Evolutionary conservation across 2,113 vertebrate species (phyloP).

Genomic region (Labeo catla): DNA sequence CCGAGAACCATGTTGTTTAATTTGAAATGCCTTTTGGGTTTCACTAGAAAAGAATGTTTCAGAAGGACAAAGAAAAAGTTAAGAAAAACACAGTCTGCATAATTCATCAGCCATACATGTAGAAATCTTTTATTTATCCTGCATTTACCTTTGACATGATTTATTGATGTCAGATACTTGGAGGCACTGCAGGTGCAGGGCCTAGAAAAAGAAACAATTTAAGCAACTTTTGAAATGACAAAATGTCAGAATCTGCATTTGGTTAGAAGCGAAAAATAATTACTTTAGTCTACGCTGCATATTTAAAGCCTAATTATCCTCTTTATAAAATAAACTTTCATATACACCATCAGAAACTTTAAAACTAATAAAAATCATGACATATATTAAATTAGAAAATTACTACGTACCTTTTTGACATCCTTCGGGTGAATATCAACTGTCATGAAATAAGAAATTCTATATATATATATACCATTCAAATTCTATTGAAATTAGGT

Average conservation of each 20-base stretch:
- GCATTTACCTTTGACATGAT: conserved; percentile 58
- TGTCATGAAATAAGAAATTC: not conserved
- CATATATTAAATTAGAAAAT: not conserved
- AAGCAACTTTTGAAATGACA: conserved; percentile 10
- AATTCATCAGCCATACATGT: conserved; percentile 74
- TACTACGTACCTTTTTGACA: not conserved
- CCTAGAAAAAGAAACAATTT: conserved; percentile 14
- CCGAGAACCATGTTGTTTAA: conserved; percentile 63
- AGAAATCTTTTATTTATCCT: conserved; percentile 68
- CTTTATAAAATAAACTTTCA: conserved; percentile 15
- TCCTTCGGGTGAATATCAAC: not conserved
- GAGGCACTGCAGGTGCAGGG: conserved; percentile 39
- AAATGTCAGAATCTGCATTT: not conserved
- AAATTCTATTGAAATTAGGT: no score
- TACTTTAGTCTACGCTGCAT: conserved; percentile 13
- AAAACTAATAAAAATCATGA: not conserved
- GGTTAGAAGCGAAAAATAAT: conserved; percentile 1
- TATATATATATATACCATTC: no score
- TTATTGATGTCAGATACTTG: conserved; percentile 63
- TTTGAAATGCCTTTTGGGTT: conserved; percentile 69
- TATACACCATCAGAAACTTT: not conserved
- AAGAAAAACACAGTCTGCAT: conserved; percentile 70
- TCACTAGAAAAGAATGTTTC: conserved; percentile 44
- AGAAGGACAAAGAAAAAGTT: conserved; percentile 61
- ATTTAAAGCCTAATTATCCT: not conserved